Percentiles rank a stretch among this genome's conserved stretches.
Conservation (phyloP, 2,113 vertebrate genomes). For the Podarcis muralis region DNA sequence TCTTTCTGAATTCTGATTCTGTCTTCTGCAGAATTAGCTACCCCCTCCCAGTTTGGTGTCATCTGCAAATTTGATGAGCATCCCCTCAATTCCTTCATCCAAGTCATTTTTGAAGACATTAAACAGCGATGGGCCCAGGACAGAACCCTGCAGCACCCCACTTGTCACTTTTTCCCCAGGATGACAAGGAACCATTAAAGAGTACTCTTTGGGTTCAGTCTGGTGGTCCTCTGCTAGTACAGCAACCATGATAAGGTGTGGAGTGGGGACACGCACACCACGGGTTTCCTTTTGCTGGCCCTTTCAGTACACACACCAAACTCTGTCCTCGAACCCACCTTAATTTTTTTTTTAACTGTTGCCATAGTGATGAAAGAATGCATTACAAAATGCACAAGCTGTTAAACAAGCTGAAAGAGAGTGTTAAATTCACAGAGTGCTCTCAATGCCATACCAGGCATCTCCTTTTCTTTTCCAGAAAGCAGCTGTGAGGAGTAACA, state of each 20-base stretch:
- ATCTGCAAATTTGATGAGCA: too few species aligned
- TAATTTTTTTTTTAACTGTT: conserved; percentile 82
- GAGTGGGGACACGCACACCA: not conserved
- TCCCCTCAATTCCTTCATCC: too few species aligned
- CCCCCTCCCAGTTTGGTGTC: too few species aligned
- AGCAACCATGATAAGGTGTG: not conserved
- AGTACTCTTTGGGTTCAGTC: too few species aligned
- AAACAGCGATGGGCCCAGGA: too few species aligned
- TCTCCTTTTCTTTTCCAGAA: not conserved
- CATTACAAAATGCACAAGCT: conserved; percentile 82
- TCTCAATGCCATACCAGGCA: not conserved
- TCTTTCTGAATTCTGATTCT: too few species aligned
- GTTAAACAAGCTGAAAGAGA: conserved; percentile 75
- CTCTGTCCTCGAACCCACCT: conserved; percentile 65
- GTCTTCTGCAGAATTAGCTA: too few species aligned
- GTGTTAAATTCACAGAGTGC: conserved; percentile 7
- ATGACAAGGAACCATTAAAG: too few species aligned
- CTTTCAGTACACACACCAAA: conserved; percentile 59
- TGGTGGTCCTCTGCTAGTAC: conserved; percentile 40
- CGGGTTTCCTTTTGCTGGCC: conserved; percentile 60
- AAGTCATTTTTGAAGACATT: too few species aligned
- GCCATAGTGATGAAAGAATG: conserved; percentile 76
- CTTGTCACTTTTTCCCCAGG: too few species aligned
- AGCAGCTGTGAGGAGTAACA: not conserved
- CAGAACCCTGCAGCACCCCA: too few species aligned